Evolutionary conservation across 2,113 vertebrate species (phyloP).

Genomic region (Oryctolagus cuniculus): mOryCun1.1 NC_091436.1:7898001-7898500

Average conservation of each 20-base stretch:
- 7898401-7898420: background rate
- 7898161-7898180: too few species aligned
- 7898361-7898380: background rate
- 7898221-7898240: too few species aligned
- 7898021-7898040: too few species aligned
- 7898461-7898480: background rate
- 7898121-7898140: too few species aligned
- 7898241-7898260: background rate
- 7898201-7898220: too few species aligned
- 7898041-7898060: too few species aligned
- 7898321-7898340: background rate
- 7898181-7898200: too few species aligned
- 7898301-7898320: background rate
- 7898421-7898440: background rate
- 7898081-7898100: too few species aligned
- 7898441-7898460: background rate
- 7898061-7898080: too few species aligned
- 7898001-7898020: too few species aligned
- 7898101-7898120: too few species aligned
- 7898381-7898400: background rate
- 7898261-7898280: background rate
- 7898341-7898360: background rate
- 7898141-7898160: too few species aligned
- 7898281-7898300: background rate
- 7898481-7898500: background rate